Base-by-base conservation (phyloP, 2,113 vertebrate species). In the Marmota flaviventris region DNA sequence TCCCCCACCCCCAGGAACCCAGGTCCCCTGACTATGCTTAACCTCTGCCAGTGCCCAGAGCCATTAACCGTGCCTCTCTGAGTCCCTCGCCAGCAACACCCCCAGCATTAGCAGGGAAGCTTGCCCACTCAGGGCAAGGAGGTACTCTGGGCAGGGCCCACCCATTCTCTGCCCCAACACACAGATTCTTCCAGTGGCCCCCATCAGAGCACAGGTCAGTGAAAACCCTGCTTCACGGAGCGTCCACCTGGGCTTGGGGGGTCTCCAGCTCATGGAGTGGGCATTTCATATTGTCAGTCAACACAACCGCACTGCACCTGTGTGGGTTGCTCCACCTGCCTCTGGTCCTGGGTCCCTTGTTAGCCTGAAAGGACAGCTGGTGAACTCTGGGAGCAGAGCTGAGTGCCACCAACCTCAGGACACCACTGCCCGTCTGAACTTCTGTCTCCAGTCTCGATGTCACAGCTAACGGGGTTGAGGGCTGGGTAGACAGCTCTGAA, bases 241-340 rank as follows among this genome's bases (percentile, higher is more conserved):
- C 53, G 25, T 11, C 76, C 45, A n/a, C 42, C 22, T 34, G 90
- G 32, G 48, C 16, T 61, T 14, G 51, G 13, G 20, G 56, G 1
- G 56, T 58, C 56, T 22, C 20, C 20, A 1, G 34, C 34, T 89
- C 32, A 42, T 0, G 2, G 2, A 67, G 76, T 70, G 56, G 65
- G 48, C 90, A 25, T 16, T 75, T 61, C 86, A 20, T 65, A 22
- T 14, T 4, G 8, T 22, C 53, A 51, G 39, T 45, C 45, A 42
- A 27, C 45, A 75, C 22, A 72, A 84, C 29, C 37, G 29, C 2
- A 12, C 3, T 1, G 16, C 67, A 48, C 69, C 45, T 11, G 17
- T 1, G 0, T 13, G 14, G 37, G 56, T 0, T 4, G 9, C 75
- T 51, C 29, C n/a, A 7, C 29, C n/a, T 14, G 20, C n/a, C n/a